Percentiles rank a stretch among this genome's conserved stretches.
phyloP scores from a whole-genome alignment of 1,140 invertebrate species.

The Rhizoglyphus robini region DNA sequence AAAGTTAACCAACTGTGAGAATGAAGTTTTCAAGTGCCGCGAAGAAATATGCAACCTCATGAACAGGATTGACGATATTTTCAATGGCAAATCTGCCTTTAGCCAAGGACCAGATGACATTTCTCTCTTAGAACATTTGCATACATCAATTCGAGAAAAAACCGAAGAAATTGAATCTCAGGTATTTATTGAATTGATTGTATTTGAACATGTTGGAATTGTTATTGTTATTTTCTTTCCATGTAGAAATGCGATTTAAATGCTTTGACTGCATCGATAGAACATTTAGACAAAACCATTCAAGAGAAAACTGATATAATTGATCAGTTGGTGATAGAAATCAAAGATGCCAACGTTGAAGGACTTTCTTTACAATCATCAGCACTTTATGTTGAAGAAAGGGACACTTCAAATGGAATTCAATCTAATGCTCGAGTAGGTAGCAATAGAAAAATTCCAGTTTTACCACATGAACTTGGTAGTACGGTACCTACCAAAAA shows the following conservation, averaged over 20 bases:
- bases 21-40: conserved; percentile 69
- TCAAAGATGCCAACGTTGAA: conserved; percentile 75
- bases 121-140: conserved; percentile 51
- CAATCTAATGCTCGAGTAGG: background rate
- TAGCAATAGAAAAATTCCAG: conserved; percentile 64
- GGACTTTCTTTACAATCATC: background rate
- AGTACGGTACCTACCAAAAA: conserved; percentile 84
- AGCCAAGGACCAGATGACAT: conserved; percentile 19
- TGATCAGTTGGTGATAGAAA: conserved; percentile 65
- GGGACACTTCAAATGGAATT: background rate
- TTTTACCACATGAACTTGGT: conserved; percentile 73
- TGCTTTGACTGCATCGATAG: conserved; percentile 16
- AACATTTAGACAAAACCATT: conserved; percentile 64
- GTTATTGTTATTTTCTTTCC: conserved; percentile 19
- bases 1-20: conserved; percentile 67
- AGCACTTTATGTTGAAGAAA: background rate
- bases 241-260: conserved; percentile 22
- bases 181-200: conserved; percentile 38
- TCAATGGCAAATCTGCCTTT: background rate
- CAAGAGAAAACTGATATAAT: conserved; percentile 56
- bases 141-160: conserved; percentile 64
- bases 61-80: conserved; percentile 29
- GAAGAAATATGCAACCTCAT: conserved; percentile 50
- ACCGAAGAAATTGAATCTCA: conserved; percentile 62
- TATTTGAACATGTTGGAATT: conserved; percentile 13